Conservation (phyloP, 2,797 vertebrate genomes). For the Sorex maritimensis region DNA sequence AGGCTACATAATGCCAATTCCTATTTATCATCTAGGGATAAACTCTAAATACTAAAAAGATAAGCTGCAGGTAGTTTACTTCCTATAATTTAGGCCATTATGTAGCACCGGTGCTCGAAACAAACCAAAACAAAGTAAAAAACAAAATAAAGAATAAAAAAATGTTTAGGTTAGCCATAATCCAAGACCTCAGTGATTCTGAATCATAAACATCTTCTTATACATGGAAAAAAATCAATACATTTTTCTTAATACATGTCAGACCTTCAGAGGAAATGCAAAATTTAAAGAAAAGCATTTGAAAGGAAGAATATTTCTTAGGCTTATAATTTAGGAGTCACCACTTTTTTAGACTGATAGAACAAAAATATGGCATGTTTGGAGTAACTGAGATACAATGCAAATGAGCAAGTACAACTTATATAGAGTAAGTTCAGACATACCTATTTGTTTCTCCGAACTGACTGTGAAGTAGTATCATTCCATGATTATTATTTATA, state of each 20-base stretch:
- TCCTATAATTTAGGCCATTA: no score
- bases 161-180: background rate
- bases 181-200: background rate
- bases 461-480: background rate
- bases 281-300: background rate
- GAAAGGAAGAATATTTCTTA: background rate
- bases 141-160: constrained; percentile 21
- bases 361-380: background rate
- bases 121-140: background rate
- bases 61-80: background rate
- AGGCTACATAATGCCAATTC: background rate
- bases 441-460: background rate
- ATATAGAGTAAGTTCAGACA: background rate
- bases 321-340: constrained; percentile 18
- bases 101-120: no score
- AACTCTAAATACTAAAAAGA: background rate
- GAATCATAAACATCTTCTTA: background rate
- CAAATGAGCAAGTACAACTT: background rate
- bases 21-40: background rate
- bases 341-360: background rate
- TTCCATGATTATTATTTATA: background rate
- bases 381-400: background rate
- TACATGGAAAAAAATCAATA: background rate
- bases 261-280: background rate
- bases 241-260: background rate